Percentiles rank a stretch among this genome's conserved stretches.
These are phyloP conservation scores for Lypha dubia DNA, from an alignment of 2,888 invertebrate genomes.

Conservation along the genomic window DNA sequence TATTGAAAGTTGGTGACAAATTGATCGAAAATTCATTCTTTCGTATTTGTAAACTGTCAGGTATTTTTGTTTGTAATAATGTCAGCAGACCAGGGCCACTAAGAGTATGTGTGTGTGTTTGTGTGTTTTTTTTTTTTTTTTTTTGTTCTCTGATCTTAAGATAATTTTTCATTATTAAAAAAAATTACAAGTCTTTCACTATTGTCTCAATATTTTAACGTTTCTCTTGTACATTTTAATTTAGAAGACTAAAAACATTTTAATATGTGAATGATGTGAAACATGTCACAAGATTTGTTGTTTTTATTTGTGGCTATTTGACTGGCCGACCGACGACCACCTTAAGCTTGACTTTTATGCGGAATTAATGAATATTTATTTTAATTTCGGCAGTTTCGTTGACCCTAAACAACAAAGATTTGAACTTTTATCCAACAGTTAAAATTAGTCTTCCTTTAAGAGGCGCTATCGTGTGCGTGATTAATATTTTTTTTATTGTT, in stretches of 20 bases:
- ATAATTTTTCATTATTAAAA: slow-evolving; percentile 59
- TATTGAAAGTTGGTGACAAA: slow-evolving; percentile 31
- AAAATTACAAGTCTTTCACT: not conserved
- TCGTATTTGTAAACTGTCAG: slow-evolving; percentile 1
- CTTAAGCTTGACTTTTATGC: not conserved
- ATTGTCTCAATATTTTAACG: not conserved
- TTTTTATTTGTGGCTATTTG: slow-evolving; percentile 2
- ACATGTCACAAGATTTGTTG: slow-evolving; percentile 15
- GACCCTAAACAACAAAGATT: not conserved
- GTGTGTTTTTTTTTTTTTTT: no score
- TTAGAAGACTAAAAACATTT: not conserved
- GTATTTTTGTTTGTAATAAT: slow-evolving; percentile 28
- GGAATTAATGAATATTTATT: slow-evolving; percentile 34
- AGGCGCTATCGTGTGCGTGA: not conserved
- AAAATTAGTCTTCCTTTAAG: slow-evolving; percentile 19
- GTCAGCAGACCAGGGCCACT: slow-evolving; percentile 1
- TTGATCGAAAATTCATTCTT: not conserved
- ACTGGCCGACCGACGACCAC: no score
- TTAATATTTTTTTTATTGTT: slow-evolving; percentile 13
- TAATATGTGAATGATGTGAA: not conserved
- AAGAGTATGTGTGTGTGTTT: slow-evolving; percentile 1
- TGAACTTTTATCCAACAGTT: not conserved
- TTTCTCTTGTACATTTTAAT: not conserved
- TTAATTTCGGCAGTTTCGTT: slow-evolving; percentile 40
- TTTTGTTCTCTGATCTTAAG: slow-evolving; percentile 9